phyloP scores from a whole-genome alignment of 2,113 vertebrate species.

The Eurypyga helias region DNA sequence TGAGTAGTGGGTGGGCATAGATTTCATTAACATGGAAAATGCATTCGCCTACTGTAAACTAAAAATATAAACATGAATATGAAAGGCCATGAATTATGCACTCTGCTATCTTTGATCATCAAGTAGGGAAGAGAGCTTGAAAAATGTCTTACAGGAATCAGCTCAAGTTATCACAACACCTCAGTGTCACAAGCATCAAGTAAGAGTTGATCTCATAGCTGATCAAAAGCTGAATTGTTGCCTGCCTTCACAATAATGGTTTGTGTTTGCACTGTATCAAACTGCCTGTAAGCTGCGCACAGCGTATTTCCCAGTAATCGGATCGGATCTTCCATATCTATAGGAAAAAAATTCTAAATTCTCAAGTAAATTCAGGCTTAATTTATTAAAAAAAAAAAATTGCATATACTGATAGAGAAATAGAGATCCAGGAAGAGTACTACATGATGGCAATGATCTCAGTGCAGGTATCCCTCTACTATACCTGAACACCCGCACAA shows the following conservation, averaged over 20 bases:
- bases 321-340: neutral
- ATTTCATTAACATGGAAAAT: conserved; percentile 37
- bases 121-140: neutral
- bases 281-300: neutral
- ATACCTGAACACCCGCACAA: neutral
- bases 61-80: conserved; percentile 54
- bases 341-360: neutral
- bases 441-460: neutral
- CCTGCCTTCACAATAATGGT: neutral
- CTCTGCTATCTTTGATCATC: conserved; percentile 27
- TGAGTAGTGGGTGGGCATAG: neutral
- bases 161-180: neutral
- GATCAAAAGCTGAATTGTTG: conserved; percentile 34
- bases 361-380: neutral
- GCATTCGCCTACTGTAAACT: neutral
- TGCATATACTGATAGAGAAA: neutral
- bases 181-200: neutral
- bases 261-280: neutral
- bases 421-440: neutral
- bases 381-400: neutral
- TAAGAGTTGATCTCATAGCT: neutral
- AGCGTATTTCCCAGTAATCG: neutral
- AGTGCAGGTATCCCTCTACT: neutral
- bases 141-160: conserved; percentile 7
- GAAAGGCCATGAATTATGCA: conserved; percentile 47